These are phyloP conservation scores for Bombus confusus DNA, from an alignment of 1,140 invertebrate genomes.

Conservation along the genomic window DNA sequence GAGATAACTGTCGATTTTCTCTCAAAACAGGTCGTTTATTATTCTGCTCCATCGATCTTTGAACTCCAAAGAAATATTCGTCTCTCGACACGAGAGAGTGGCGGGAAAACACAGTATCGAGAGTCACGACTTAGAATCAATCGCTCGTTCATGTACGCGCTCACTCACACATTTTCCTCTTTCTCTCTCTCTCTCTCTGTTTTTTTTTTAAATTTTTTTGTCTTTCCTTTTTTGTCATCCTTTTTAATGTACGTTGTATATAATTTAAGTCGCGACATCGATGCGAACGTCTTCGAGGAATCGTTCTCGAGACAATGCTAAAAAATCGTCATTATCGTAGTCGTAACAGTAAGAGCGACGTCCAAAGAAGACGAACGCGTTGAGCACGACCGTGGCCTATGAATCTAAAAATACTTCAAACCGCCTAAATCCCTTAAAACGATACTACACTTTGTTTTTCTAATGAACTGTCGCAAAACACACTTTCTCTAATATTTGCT, in stretches of 20 bases:
- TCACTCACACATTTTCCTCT: neutral
- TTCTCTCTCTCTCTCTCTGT: neutral
- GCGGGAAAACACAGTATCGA: neutral
- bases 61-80: neutral
- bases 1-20: neutral
- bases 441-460: slow-evolving; percentile 10
- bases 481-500: slow-evolving; percentile 13
- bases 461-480: slow-evolving; percentile 32
- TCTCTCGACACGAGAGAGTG: neutral
- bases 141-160: neutral
- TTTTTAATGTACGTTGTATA: neutral
- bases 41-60: neutral
- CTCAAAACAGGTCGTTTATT: neutral
- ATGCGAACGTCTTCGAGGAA: neutral
- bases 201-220: neutral
- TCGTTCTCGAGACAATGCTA: neutral
- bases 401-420: slow-evolving; percentile 57
- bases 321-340: neutral
- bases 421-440: slow-evolving; percentile 45
- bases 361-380: neutral
- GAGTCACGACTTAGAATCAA: neutral
- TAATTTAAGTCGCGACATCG: neutral
- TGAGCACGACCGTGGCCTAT: slow-evolving; percentile 28
- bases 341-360: slow-evolving; percentile 6
- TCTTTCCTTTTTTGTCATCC: neutral